phyloP scores from a whole-genome alignment of 2,113 vertebrate genomes.

The Cyphomyrus plagiostoma region DNA sequence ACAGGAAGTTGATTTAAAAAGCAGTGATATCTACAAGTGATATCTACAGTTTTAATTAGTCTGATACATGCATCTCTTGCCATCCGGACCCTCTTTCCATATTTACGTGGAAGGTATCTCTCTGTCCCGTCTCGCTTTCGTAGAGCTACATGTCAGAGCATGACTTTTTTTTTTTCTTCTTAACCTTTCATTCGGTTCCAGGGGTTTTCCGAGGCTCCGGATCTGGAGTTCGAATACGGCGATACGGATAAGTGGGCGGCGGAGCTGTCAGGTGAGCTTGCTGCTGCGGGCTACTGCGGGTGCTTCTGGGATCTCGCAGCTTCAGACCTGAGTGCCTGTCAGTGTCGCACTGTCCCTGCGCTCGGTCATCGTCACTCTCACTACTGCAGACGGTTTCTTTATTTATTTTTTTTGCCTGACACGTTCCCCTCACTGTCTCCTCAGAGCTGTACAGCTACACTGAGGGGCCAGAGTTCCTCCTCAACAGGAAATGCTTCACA shows the following conservation, averaged over 20 bases:
- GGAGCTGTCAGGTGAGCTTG: slow-evolving; percentile 82
- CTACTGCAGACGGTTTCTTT: background rate
- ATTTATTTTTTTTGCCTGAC: background rate
- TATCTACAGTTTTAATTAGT: background rate
- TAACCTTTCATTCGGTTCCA: slow-evolving; percentile 38
- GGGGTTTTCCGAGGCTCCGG: slow-evolving; percentile 87
- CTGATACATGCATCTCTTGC: background rate
- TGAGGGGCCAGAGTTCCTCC: slow-evolving; percentile 86
- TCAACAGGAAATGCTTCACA: slow-evolving; percentile 93
- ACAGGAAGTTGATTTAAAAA: background rate
- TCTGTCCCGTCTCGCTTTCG: background rate
- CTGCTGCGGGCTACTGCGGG: background rate
- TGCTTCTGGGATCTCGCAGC: background rate
- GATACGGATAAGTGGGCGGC: slow-evolving; percentile 89
- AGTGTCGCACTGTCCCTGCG: too few relatives aligned
- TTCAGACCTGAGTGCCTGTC: background rate
- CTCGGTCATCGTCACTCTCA: background rate
- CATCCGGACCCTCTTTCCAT: background rate
- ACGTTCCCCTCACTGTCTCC: slow-evolving; percentile 4
- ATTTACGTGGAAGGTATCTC: background rate
- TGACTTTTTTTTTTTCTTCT: background rate
- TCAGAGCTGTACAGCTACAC: slow-evolving; percentile 97
- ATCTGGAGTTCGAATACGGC: slow-evolving; percentile 92
- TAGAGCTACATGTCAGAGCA: background rate
- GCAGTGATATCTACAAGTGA: background rate